phyloP scores from a whole-genome alignment of 2,113 vertebrate genomes.

The Anoplopoma fimbria region DNA sequence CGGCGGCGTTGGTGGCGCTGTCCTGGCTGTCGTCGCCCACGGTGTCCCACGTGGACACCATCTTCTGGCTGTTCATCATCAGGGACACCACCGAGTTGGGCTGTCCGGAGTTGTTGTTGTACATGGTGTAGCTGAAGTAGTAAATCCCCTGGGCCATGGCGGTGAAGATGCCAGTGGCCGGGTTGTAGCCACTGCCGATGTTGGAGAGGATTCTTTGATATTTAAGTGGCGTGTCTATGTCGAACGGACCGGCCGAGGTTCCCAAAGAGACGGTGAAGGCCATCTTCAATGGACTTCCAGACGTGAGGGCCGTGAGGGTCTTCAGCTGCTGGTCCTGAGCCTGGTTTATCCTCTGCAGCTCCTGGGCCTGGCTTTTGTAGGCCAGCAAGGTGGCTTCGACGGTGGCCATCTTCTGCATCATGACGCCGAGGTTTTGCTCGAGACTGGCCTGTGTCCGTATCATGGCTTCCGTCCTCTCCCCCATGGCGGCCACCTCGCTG shows the following conservation, averaged over 20 bases:
- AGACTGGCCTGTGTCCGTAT: not conserved
- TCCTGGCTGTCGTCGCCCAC: not conserved
- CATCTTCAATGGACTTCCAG: not conserved
- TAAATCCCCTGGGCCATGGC: not conserved
- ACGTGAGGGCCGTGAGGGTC: not conserved
- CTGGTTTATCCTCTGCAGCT: not conserved
- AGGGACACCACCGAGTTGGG: not conserved
- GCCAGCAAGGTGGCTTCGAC: not conserved
- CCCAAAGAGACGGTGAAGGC: constrained; percentile 14
- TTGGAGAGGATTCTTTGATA: constrained; percentile 18
- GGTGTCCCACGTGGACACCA: constrained; percentile 12
- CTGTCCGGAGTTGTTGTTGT: not conserved
- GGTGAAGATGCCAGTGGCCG: constrained; percentile 23
- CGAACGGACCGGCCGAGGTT: not conserved
- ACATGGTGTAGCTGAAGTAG: constrained; percentile 26
- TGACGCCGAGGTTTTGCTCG: not conserved
- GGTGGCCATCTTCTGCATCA: constrained; percentile 7
- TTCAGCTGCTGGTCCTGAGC: constrained; percentile 24
- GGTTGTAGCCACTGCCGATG: constrained; percentile 16
- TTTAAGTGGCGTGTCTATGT: not conserved
- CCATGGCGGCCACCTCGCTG: constrained; percentile 42
- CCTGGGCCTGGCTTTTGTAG: not conserved
- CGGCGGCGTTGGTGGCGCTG: not conserved
- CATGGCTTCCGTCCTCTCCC: constrained; percentile 26
- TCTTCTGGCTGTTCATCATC: constrained; percentile 21